phyloP scores from a whole-genome alignment of 2,113 vertebrate genomes.

The Oreochromis niloticus region DNA sequence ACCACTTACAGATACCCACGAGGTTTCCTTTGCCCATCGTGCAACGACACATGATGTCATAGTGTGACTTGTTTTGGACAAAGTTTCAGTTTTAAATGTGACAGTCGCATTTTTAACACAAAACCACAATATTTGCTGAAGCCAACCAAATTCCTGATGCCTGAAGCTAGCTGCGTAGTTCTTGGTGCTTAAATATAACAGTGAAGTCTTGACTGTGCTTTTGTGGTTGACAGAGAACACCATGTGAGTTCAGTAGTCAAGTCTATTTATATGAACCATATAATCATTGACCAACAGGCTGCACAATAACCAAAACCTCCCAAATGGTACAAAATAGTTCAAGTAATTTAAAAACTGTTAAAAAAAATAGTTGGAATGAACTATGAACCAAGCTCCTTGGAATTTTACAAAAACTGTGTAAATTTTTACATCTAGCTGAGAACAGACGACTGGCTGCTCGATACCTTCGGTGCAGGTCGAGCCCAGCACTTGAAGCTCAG shows the following conservation, averaged over 20 bases:
- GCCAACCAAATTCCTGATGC: background rate
- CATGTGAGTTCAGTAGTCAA: background rate
- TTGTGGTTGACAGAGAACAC: background rate
- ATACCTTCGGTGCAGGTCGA: accelerated
- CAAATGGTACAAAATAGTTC: background rate
- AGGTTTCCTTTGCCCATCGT: background rate
- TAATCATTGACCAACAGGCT: background rate
- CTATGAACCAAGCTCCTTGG: background rate
- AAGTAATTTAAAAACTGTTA: background rate
- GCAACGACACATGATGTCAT: accelerated
- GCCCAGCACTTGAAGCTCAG: background rate
- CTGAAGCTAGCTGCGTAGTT: accelerated
- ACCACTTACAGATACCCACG: background rate
- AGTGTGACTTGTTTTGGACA: background rate
- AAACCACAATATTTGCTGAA: background rate
- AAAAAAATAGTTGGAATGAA: background rate
- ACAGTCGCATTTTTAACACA: background rate
- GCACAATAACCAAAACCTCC: background rate
- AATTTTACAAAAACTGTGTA: accelerated
- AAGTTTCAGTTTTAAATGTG: background rate
- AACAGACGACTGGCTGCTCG: background rate
- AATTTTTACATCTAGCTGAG: background rate
- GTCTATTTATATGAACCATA: background rate
- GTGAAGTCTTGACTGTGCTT: background rate
- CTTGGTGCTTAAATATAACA: background rate